Base-by-base conservation (phyloP, 1,140 invertebrate species). In the Asbolus verrucosus region DNA sequence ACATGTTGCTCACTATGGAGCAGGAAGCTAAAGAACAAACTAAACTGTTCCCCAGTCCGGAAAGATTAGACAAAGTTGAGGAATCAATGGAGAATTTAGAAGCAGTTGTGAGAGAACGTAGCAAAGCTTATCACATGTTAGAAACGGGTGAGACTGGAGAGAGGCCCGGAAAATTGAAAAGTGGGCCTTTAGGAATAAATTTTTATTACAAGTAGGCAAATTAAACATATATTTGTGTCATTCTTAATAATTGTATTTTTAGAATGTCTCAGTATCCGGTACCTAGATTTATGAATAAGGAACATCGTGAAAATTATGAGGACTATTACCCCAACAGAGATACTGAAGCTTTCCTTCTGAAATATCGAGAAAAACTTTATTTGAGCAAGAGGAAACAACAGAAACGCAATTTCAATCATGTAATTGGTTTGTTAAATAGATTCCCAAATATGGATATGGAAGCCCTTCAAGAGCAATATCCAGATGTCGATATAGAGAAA, bases 1-100 rank as follows among this genome's bases (percentile, higher is more conserved):
- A 99, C 81, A 98, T 98, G 96, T 83, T 99, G 3, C 81, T 97
- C 43, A 99, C 98, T 11, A 98, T 99, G 97, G 92, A 98, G 84
- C 86, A 94, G 67, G 91, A 91, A 78, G 92, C 88, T 77, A 90
- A 91, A 50, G 79, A 87, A 68, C 83, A 90, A 77, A 82, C 81
- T 30, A 82, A 88, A 81, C 71, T 92, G n/a, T 95, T 99, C 82
- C 94, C 97, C 6, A 98, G 90, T 86, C 95, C 96, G 18, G 97
- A 99, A 84, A 87, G 98, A 78, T 85, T 98, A 43, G 95, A 98
- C 80, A 98, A 98, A 87, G 94, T 97, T 0, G 87, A 96, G 82
- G 92, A 95, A 72, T 98, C 96, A 24, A 99, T 99, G 98, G 86
- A 91, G 72, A 98, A 99, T 83, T 82, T 99, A 41, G 94, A 98